Conservation (phyloP, 2,113 vertebrate genomes). For the Xiphias gladius region DNA sequence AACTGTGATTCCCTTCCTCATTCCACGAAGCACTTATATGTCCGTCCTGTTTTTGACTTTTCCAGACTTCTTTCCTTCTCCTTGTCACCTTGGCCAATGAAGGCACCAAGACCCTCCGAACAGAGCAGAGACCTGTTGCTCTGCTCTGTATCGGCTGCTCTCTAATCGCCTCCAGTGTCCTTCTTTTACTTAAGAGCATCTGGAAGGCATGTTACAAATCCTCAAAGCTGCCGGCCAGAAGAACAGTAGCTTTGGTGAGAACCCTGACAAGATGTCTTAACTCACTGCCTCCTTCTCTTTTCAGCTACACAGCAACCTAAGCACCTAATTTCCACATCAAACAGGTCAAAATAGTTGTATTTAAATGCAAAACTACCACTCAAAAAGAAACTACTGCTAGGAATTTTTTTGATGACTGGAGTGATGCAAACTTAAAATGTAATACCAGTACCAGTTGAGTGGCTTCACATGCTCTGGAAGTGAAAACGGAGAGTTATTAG, state of each 20-base stretch:
- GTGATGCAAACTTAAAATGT: too few relatives aligned
- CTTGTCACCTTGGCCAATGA: slow-evolving; percentile 61
- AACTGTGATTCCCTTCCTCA: neutral
- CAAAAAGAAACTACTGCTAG: too few relatives aligned
- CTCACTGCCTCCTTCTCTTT: neutral
- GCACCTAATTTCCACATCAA: neutral
- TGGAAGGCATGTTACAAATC: slow-evolving; percentile 70
- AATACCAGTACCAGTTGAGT: too few relatives aligned
- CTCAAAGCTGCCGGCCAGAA: slow-evolving; percentile 37
- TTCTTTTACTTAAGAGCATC: slow-evolving; percentile 63
- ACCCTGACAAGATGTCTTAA: neutral
- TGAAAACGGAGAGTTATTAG: too few relatives aligned
- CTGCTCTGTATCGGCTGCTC: slow-evolving; percentile 59
- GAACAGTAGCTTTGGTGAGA: slow-evolving; percentile 52
- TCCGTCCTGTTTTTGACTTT: neutral
- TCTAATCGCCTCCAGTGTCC: slow-evolving; percentile 49
- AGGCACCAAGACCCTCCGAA: slow-evolving; percentile 9
- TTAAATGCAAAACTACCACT: too few relatives aligned
- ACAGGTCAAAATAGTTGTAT: too few relatives aligned
- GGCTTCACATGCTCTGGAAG: too few relatives aligned
- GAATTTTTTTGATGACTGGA: too few relatives aligned
- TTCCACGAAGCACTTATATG: too few relatives aligned
- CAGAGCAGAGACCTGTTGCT: slow-evolving; percentile 36
- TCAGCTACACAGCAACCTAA: neutral
- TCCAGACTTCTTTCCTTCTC: slow-evolving; percentile 64